These are phyloP conservation scores for Clytia hemisphaerica DNA, from an alignment of 30 jellyfish, hydroid and myxozoan species.

Conservation along the genomic window DNA sequence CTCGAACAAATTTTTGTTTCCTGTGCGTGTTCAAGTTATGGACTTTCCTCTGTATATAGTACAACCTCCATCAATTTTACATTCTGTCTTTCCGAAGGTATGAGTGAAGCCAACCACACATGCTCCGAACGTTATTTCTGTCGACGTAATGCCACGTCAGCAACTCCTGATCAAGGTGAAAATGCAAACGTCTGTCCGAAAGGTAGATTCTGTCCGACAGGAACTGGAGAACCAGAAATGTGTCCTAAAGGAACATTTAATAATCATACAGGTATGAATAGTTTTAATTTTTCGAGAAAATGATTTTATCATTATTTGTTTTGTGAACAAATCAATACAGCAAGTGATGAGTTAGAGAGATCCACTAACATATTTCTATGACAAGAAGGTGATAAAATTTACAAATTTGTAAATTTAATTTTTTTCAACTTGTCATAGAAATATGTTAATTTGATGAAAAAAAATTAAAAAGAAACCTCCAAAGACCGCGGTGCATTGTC, in stretches of 20 bases:
- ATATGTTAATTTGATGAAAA: no score
- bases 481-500: no score
- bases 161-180: conserved; percentile 79
- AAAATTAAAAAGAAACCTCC: no score
- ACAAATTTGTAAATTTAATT: no score
- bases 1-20: no score
- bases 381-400: no score
- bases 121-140: conserved; percentile 83
- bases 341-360: no score
- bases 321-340: no score
- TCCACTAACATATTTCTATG: no score
- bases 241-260: conserved; percentile 90
- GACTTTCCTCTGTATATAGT: neutral
- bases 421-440: no score
- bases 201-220: conserved; percentile 86
- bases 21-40: neutral
- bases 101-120: conserved; percentile 53
- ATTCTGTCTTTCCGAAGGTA: conserved; percentile 32
- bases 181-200: conserved; percentile 92
- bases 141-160: conserved; percentile 82
- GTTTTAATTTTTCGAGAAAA: no score
- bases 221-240: conserved; percentile 86
- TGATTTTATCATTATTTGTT: no score
- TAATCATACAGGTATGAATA: conserved; percentile 60
- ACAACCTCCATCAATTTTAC: neutral